Base-by-base conservation (phyloP, 1,140 invertebrate genomes). In the Cotesia chilonis region DNA sequence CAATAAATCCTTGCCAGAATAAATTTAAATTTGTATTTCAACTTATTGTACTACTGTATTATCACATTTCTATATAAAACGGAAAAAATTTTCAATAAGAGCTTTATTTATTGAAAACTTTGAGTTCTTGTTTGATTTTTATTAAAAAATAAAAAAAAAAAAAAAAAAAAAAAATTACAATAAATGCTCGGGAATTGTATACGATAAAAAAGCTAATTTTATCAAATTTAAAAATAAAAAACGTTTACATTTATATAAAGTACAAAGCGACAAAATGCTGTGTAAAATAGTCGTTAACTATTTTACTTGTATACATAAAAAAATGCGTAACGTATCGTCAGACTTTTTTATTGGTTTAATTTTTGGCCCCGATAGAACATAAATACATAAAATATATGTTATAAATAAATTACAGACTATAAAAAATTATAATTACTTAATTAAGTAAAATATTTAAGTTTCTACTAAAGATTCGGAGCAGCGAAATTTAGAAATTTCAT, bases 391-490 rank as follows among this genome's bases (percentile, higher is more conserved):
- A 51, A 41, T 17, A 41, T 14, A 66, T 28, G 28, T 52, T 52
- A 61, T 35, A n/a, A 41, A 66, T 66, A 20, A 51, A 66, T 14
- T 52, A 41, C n/a, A 28, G 4, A 10, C 51, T 28, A 28, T 66
- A 2, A 66, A 66, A 20, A 5, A 20, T 57, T 20, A 57, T n/a
- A 47, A 47, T 12, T 6, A 20, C 28, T 28, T 2, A 28, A 28
- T 28, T 28, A 28, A 28, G 20, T 14, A 14, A 57, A 20, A 57
- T 14, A 5, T 57, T 20, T 84, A 91, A 84, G 90, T 85, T 90
- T 59, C 91, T 89, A 75, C 75, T 85, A 76, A 83, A 89, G 82
- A 83, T 89, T 81, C 83, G 89, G 77, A 87, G 87, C 86, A 82
- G 73, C 84, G 84, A 51, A 85, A 82, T 70, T 87, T 88, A 47